These are phyloP conservation scores for Pristionchus japonicus DNA, from an alignment of 2,888 invertebrate species.

Conservation along the genomic window DNA sequence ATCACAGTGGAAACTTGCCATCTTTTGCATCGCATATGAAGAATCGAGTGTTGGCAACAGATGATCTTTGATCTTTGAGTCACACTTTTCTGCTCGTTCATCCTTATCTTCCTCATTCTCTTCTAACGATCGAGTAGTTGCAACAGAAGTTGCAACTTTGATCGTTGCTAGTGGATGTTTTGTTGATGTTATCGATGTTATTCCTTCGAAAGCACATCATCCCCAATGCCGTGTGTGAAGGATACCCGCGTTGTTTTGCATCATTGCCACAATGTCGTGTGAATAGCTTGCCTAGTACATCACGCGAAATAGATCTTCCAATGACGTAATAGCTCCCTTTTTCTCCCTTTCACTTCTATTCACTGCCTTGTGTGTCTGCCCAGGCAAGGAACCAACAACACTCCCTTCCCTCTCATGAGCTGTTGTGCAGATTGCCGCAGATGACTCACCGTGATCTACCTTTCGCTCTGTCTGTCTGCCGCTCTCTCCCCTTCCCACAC, in stretches of 20 bases:
- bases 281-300: not conserved
- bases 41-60: no score
- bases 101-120: no score
- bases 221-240: not conserved
- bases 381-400: constrained; percentile 1
- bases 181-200: no score
- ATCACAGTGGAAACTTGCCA: no score
- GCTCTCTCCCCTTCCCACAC: not conserved
- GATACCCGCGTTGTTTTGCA: not conserved
- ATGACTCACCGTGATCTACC: constrained; percentile 11
- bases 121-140: no score
- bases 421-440: not conserved
- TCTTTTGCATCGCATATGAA: no score
- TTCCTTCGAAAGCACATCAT: not conserved
- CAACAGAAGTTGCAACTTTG: no score
- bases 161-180: no score
- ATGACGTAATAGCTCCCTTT: not conserved
- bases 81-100: not conserved
- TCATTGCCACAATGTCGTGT: not conserved
- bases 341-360: not conserved
- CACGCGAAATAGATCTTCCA: not conserved
- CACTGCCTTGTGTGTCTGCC: not conserved
- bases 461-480: constrained; percentile 7
- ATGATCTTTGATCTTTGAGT: not conserved
- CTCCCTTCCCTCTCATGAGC: not conserved